Evolutionary conservation across 2,113 vertebrate species (phyloP).

Genomic region (Aplodontia rufa): DNA sequence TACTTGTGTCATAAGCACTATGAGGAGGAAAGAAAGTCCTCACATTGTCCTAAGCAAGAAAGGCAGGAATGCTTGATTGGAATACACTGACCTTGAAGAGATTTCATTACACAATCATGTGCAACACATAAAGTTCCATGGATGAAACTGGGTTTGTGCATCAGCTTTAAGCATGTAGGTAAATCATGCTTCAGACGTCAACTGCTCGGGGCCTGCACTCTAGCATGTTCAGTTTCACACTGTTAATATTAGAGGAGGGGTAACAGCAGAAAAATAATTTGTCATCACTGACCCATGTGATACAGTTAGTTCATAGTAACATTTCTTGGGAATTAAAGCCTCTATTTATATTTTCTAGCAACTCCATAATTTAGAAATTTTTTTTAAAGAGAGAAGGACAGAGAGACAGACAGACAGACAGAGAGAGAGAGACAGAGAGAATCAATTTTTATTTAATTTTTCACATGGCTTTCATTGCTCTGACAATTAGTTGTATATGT

Average conservation of each 20-base stretch:
- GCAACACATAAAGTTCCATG: neutral
- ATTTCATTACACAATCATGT: neutral
- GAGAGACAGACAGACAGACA: too few relatives aligned
- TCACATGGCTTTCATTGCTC: too few relatives aligned
- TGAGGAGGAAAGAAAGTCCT: neutral
- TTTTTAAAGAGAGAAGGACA: too few relatives aligned
- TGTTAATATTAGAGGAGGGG: neutral
- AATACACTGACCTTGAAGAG: neutral
- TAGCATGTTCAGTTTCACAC: neutral
- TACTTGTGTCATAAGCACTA: neutral
- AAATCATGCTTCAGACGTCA: neutral
- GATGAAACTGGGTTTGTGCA: neutral
- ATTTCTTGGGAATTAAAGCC: neutral
- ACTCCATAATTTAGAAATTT: neutral
- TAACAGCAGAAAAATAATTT: neutral
- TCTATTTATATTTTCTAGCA: neutral
- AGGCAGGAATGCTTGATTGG: fast-evolving
- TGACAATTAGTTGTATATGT: too few relatives aligned
- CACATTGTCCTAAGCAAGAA: neutral
- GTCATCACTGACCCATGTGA: neutral
- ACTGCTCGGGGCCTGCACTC: too few relatives aligned
- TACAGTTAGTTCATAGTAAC: neutral
- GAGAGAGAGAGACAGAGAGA: too few relatives aligned
- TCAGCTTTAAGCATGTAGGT: neutral
- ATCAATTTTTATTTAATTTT: too few relatives aligned